Evolutionary conservation across 1,140 invertebrate species (phyloP).

Genomic region (Drosophila sp.): DNA sequence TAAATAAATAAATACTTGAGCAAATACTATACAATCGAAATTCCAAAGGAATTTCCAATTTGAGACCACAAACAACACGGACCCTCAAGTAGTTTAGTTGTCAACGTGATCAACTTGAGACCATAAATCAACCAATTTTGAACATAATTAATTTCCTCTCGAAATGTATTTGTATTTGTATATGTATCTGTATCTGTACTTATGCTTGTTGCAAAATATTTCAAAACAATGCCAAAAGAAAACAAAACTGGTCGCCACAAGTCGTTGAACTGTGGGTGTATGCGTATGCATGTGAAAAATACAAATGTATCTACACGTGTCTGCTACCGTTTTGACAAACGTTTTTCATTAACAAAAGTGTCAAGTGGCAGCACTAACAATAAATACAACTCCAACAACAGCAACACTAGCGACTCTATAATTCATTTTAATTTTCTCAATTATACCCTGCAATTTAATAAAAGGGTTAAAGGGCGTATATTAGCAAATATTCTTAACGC

Average conservation of each 20-base stretch:
- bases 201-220: slow-evolving; percentile 26
- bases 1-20: no score
- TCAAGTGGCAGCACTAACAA: slow-evolving; percentile 50
- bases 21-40: slow-evolving; percentile 9
- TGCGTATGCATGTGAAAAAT: slow-evolving; percentile 47
- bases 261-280: slow-evolving; percentile 64
- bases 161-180: no score
- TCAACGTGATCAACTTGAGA: slow-evolving; percentile 19
- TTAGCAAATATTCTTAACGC: background rate
- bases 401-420: background rate
- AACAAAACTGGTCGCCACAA: slow-evolving; percentile 57
- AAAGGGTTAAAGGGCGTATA: background rate
- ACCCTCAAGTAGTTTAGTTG: slow-evolving; percentile 35
- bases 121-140: slow-evolving; percentile 49
- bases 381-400: background rate
- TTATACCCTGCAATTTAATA: background rate
- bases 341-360: slow-evolving; percentile 63
- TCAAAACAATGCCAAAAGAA: slow-evolving; percentile 21
- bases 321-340: slow-evolving; percentile 57
- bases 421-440: background rate
- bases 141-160: slow-evolving; percentile 52
- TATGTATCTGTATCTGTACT: slow-evolving; percentile 30
- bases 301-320: slow-evolving; percentile 74
- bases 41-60: slow-evolving; percentile 33
- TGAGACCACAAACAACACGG: background rate